Evolutionary conservation across 2,888 invertebrate species (phyloP), one percentile per base, ranked within the genome.

Genomic region (Eupithecia exiguata): DNA sequence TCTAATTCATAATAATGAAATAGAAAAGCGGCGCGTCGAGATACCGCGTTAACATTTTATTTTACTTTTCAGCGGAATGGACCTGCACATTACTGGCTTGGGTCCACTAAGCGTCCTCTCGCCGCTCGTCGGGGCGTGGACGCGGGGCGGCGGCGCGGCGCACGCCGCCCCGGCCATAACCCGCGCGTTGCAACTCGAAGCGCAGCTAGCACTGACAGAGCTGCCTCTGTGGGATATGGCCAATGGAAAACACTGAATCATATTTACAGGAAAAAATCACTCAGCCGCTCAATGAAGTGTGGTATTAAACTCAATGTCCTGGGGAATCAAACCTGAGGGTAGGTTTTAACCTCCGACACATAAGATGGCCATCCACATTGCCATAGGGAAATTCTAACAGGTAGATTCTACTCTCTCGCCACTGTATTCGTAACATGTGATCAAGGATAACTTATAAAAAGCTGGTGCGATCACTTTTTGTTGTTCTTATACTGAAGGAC

Each of bases 61-160:
- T 18, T 53, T 21, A 2, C 4, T 58, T 72, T 70, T 43, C 82
- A 94, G 94, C 7, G 89, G 89, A 62, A 89, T 91, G 87, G 94
- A 95, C 79, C 80, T 94, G 21, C 94, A 94, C 86, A 89, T 94
- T 68, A 93, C 94, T 0, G 94, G 94, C 0, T 84, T 95, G 66
- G 94, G 94, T 0, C 89, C 92, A 1, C 86, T 94, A 71, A 90
- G 89, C 81, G 89, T 89, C 25, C 84, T 87, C 70, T 67, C 82
- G 0, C 46, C 75, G 18, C 75, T 80, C 10, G 86, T 86, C 67
- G 68, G 74, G 10, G 83, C 86, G 74, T 88, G 89, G 88, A 67
- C 82, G 25, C 86, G 88, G 78, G 83, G 88, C 80, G 83, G 86
- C 43, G 78, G 86, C 77, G 73, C 84, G 74, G 90, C 86, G 71